Conservation (phyloP, 2,797 vertebrate species). For the Glossophaga mutica region DNA sequence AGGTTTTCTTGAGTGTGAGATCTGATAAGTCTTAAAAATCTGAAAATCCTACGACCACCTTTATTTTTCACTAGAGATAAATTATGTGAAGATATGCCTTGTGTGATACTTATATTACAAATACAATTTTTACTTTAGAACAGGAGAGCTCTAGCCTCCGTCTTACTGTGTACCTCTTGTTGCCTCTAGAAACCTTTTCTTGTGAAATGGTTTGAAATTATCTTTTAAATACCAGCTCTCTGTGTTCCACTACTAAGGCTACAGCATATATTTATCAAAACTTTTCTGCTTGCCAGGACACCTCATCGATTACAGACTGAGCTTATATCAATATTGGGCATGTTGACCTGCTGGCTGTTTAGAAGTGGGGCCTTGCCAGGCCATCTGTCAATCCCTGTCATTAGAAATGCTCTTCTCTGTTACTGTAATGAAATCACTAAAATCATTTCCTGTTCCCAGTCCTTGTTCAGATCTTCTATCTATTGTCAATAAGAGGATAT, state of each 20-base stretch:
- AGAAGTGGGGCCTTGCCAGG: conserved; percentile 73
- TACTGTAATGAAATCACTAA: conserved; percentile 87
- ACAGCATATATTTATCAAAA: conserved; percentile 38
- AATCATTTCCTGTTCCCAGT: conserved; percentile 89
- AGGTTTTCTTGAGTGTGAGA: not conserved
- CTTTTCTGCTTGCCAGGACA: conserved; percentile 50
- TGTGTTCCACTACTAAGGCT: conserved; percentile 3
- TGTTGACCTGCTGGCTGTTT: conserved; percentile 71
- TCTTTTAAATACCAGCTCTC: conserved; percentile 50
- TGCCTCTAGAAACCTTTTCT: not conserved
- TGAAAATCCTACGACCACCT: not conserved
- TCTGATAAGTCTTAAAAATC: not conserved
- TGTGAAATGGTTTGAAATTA: conserved; percentile 26
- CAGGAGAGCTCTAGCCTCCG: not conserved
- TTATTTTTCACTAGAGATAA: not conserved
- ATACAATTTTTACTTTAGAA: not conserved
- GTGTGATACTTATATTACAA: not conserved
- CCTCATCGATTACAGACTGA: conserved; percentile 64
- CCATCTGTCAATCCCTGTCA: conserved; percentile 81
- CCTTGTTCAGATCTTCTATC: conserved; percentile 82
- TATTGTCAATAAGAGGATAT: conserved; percentile 94
- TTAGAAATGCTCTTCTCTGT: conserved; percentile 81
- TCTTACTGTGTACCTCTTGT: not conserved
- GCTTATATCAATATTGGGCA: conserved; percentile 80
- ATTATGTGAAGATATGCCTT: not conserved